Conservation (phyloP, 1,140 invertebrate species). For the Gonatopus flavifemur region DNA sequence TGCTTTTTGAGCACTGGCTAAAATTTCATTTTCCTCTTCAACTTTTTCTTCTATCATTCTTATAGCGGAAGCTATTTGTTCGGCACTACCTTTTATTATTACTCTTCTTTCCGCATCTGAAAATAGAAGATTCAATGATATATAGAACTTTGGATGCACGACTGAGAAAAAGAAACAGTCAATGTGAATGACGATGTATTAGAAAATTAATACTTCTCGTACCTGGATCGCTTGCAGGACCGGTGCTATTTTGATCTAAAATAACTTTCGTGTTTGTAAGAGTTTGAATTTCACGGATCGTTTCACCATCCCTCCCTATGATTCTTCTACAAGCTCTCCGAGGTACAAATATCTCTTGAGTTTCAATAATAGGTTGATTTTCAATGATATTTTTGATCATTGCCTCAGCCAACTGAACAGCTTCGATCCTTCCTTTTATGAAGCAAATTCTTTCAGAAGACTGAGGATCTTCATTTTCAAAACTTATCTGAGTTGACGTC, state of each 20-base stretch:
- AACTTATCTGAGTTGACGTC: constrained; percentile 70
- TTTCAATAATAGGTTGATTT: constrained; percentile 67
- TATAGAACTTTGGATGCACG: too few species aligned
- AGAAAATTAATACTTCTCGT: not conserved
- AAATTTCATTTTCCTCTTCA: constrained; percentile 56
- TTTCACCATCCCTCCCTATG: constrained; percentile 71
- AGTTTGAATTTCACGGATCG: constrained; percentile 69
- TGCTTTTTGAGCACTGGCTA: too few species aligned
- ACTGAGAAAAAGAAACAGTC: not conserved
- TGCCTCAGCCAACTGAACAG: constrained; percentile 68
- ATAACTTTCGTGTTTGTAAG: constrained; percentile 66
- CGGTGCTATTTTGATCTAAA: constrained; percentile 36
- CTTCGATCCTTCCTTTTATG: constrained; percentile 66
- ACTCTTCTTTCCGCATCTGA: constrained; percentile 56
- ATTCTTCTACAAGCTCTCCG: constrained; percentile 66
- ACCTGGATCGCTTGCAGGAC: constrained; percentile 16
- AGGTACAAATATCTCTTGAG: constrained; percentile 68
- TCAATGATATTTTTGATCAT: constrained; percentile 72
- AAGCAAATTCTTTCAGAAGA: constrained; percentile 59
- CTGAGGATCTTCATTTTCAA: constrained; percentile 57
- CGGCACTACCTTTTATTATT: constrained; percentile 61
- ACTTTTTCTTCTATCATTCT: constrained; percentile 65
- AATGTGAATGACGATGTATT: not conserved
- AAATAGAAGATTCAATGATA: too few species aligned
- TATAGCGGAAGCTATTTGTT: constrained; percentile 65